Evolutionary conservation across 1,140 invertebrate species (phyloP), one percentile per base, ranked within the genome.

Genomic region (Sarcophaga peregrina): DNA sequence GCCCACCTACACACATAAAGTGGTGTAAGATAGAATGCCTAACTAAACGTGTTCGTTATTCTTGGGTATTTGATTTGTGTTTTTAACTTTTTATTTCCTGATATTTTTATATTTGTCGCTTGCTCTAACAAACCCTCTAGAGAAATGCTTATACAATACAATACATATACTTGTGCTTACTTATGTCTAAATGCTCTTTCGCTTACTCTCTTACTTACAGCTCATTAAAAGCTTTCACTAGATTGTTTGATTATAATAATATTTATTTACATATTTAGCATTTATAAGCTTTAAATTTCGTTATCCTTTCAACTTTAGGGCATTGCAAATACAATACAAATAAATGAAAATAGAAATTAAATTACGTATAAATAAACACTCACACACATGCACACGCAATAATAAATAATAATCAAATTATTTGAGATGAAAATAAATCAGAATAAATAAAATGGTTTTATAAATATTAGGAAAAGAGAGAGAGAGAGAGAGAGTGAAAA

Each of bases 291-390:
- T 13, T 58, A 58, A 68, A 68, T 68, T 9, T n/a, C 6, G 62
- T 68, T 68, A 68, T 68, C 62, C 62, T 68, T 68, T 68, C 4
- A 37, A 68, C 62, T 20, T 58, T 20, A 25, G 62, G 62, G n/a
- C 17, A 68, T 20, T 9, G n/a, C n/a, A 68, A 68, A 68, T n/a
- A 58, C 15, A 58, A n/a, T 58, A 68, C 20, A 68, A 68, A 68
- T 68, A 20, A 68, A 68, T 7, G 9, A 68, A 68, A 68, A 15
- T 68, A n/a, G n/a, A n/a, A 68, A 68, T 17, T 0, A 68, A 68
- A 17, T 20, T 20, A 68, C n/a, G 7, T 4, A 68, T 17, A 68
- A 15, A 58, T n/a, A 11, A 62, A 11, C 15, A 62, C 11, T n/a
- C 54, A 13, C 0, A 8, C 54, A 62, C 54, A 62, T n/a, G n/a